Base-by-base conservation (phyloP, 2,113 vertebrate species). In the Megalops atlanticus region DNA sequence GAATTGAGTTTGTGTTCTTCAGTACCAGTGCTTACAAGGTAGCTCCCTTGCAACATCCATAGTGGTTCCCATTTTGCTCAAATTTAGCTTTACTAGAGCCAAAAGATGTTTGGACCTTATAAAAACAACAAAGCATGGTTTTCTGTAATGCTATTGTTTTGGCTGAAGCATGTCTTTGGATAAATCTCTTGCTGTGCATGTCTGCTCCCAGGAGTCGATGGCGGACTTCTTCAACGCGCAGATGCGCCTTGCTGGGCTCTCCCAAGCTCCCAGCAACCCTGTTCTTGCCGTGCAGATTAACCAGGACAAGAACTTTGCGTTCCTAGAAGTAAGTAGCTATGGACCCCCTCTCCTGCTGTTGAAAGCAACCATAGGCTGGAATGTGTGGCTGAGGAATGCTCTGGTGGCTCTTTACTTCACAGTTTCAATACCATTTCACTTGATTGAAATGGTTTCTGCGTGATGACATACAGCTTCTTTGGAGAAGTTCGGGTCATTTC, bases 271-370 rank as follows among this genome's bases (percentile, higher is more conserved):
- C 0, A 93, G 91, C 80, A 92, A 92, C 84, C 93, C 93, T 0
- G 93, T 94, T 0, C 91, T 94, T 16, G 93, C 93, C 0, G 93
- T 94, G 74, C 92, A 94, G 89, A 94, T 94, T 7, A 94, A 94
- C 79, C 93, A 94, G 89, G 93, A 94, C 43, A 94, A 94, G 76
- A 94, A 94, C 87, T 94, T 94, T 83, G 93, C 93, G 76, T 94
- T 94, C 77, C 83, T 94, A 2, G 93, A 94, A 89, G 93, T 94
- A 77, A 82, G 80, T 21, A 21, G 4, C 2, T 33, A 45, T 74
- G 33, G 7, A n/a, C 39, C 0, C 1, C 1, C 69, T 38, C 10
- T 36, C n/a, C 49, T 24, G 24, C 18, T 39, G 64, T 18, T 14
- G 16, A 68, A 31, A 14, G 38, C 54, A 8, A 12, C 77, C 43